phyloP scores from a whole-genome alignment of 2,888 invertebrate species.

The Rhagophthalmus giganteus region DNA sequence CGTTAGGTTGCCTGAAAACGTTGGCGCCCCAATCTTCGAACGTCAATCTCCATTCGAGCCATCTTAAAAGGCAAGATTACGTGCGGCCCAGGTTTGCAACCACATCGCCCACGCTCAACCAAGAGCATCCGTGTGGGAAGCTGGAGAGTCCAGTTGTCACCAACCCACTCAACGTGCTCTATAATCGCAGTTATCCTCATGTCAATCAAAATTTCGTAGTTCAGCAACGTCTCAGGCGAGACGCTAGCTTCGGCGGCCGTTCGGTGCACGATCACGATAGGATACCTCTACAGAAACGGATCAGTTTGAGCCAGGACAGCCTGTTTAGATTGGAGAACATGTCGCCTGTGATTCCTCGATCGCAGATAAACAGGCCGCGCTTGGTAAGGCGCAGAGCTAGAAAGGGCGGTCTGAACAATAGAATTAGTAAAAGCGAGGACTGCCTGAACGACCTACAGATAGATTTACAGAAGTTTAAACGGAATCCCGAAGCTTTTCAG shows the following conservation, averaged over 20 bases:
- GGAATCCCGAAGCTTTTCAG: constrained; percentile 31
- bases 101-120: neutral
- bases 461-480: constrained; percentile 34
- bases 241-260: constrained; percentile 11
- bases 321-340: constrained; percentile 32
- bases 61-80: constrained; percentile 40
- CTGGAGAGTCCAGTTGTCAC: constrained; percentile 12
- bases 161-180: too few species aligned
- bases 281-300: constrained; percentile 29
- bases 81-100: constrained; percentile 11
- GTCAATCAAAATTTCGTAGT: constrained; percentile 2
- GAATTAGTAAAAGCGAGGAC: constrained; percentile 52
- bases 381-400: constrained; percentile 42
- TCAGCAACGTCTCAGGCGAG: constrained; percentile 13
- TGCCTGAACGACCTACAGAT: constrained; percentile 45
- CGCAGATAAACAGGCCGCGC: constrained; percentile 13
- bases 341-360: constrained; percentile 13
- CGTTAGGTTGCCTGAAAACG: constrained; percentile 28
- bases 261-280: constrained; percentile 8
- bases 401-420: constrained; percentile 35
- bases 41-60: constrained; percentile 47
- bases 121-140: constrained; percentile 6
- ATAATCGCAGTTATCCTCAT: constrained; percentile 4
- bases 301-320: constrained; percentile 43
- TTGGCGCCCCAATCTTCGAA: constrained; percentile 27